Evolutionary conservation across 2,888 invertebrate genomes (phyloP).

Genomic region (Nephrotoma flavescens): DNA sequence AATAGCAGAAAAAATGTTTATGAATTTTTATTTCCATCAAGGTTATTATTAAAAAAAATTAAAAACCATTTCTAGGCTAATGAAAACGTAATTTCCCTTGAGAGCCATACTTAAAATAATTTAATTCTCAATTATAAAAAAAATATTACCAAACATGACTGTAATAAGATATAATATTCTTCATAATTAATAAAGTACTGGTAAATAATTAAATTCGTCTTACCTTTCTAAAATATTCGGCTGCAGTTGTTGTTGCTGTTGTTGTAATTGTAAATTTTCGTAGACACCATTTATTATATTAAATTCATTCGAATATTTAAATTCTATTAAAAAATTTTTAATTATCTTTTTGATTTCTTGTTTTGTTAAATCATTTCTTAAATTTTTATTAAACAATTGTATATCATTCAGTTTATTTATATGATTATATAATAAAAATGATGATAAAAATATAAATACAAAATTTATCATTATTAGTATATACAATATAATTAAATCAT

Average conservation of each 20-base stretch:
- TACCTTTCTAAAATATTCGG: background rate
- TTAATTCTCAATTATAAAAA: too few relatives aligned
- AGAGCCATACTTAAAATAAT: too few relatives aligned
- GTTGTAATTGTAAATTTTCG: background rate
- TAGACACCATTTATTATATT: background rate
- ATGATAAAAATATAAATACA: background rate
- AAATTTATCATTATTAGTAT: background rate
- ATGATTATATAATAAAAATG: slow-evolving; percentile 1
- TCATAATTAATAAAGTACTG: too few relatives aligned
- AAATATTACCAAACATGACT: too few relatives aligned
- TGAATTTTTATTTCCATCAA: too few relatives aligned
- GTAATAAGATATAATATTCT: too few relatives aligned
- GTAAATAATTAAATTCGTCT: background rate
- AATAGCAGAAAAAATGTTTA: too few relatives aligned
- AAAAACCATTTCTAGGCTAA: too few relatives aligned
- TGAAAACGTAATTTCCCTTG: too few relatives aligned
- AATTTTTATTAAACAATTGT: slow-evolving; percentile 8
- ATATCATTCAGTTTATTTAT: background rate
- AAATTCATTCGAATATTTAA: slow-evolving; percentile 2
- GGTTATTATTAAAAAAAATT: too few relatives aligned
- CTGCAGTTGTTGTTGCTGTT: background rate
- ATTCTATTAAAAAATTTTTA: slow-evolving; percentile 4
- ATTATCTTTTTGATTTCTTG: slow-evolving; percentile 9
- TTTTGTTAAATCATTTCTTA: slow-evolving; percentile 8
- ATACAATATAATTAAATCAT: background rate